Evolutionary conservation across 2,888 invertebrate species (phyloP), one percentile per base, ranked within the genome.

Genomic region (Acanthosepion lycidas): DNA sequence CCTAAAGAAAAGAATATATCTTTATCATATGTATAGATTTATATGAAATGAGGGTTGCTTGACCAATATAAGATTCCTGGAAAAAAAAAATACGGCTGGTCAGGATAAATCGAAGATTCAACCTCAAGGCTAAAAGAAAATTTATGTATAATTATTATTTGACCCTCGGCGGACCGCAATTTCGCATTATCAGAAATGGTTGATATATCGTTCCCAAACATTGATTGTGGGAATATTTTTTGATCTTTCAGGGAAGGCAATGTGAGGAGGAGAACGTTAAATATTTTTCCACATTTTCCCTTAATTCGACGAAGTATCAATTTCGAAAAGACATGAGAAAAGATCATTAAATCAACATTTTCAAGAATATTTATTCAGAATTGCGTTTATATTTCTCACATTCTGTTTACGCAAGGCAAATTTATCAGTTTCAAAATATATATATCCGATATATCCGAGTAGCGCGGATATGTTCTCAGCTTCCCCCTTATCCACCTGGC

Each of bases 301-400:
- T 5, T 15, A 78, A 64, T 26, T 64, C 64, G 9, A n/a, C 9
- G 33, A 33, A n/a, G n/a, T 78, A 78, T 78, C n/a, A 78, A 78
- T 78, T 78, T 78, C 78, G 9, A 78, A n/a, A 78, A 78, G 78
- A 78, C 78, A 78, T n/a, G 78, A 78, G 78, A 78, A n/a, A 78
- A 78, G 78, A 78, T 15, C 78, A n/a, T n/a, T 33, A 78, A 78
- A 33, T 3, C 33, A 33, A 33, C 0, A 78, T 78, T n/a, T 33
- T n/a, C n/a, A 78, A 78, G n/a, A 78, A 33, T 78, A 12, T 33
- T 78, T n/a, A 28, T 5, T 5, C 78, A 33, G 78, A 78, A 78
- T 78, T n/a, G 4, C 1, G 18, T 15, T n/a, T 64, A 42, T 64
- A 8, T 6, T n/a, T 78, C n/a, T n/a, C 15, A 20, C 51, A 55